A percentile compares a stretch with the other conserved stretches of the same genome.
These are phyloP conservation scores for Lasioglossum calceatum DNA, from an alignment of 2,888 invertebrate genomes.

Conservation along the genomic window DNA sequence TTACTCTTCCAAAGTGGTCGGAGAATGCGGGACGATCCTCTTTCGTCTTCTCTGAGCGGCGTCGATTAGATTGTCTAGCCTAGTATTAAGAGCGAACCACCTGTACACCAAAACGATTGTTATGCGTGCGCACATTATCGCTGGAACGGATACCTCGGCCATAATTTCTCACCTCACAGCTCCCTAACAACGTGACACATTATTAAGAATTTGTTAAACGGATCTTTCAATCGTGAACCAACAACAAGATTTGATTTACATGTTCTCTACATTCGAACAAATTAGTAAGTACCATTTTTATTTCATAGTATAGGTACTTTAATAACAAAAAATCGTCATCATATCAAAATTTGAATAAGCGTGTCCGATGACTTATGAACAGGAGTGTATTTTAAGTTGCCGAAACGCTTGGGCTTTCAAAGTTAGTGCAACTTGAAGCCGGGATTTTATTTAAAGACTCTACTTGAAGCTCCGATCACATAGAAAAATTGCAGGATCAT, in stretches of 20 bases:
- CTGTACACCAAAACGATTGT: slow-evolving; percentile 9
- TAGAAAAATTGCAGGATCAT: not conserved
- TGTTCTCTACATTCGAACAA: too few species aligned
- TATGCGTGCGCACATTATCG: not conserved
- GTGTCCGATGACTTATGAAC: too few species aligned
- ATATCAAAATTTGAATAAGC: too few species aligned
- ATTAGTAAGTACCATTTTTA: too few species aligned
- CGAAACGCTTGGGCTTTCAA: not conserved
- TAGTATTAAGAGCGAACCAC: slow-evolving; percentile 6
- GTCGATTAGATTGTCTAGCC: slow-evolving; percentile 38
- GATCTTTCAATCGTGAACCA: too few species aligned
- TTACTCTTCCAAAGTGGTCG: slow-evolving; percentile 53
- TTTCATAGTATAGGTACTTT: too few species aligned
- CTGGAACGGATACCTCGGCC: not conserved
- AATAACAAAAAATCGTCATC: too few species aligned
- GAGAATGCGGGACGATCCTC: slow-evolving; percentile 13
- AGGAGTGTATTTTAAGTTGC: not conserved
- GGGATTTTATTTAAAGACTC: not conserved
- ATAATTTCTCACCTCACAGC: not conserved
- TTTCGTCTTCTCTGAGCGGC: slow-evolving; percentile 20
- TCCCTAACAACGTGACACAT: not conserved
- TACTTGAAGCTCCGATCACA: not conserved
- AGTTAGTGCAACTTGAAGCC: not conserved
- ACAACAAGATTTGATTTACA: too few species aligned
- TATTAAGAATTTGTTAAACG: too few species aligned